Percentiles rank a stretch among this genome's conserved stretches.
These are phyloP conservation scores for Cyprinella venusta DNA, from an alignment of 2,797 vertebrate genomes.

Conservation along the genomic window DNA sequence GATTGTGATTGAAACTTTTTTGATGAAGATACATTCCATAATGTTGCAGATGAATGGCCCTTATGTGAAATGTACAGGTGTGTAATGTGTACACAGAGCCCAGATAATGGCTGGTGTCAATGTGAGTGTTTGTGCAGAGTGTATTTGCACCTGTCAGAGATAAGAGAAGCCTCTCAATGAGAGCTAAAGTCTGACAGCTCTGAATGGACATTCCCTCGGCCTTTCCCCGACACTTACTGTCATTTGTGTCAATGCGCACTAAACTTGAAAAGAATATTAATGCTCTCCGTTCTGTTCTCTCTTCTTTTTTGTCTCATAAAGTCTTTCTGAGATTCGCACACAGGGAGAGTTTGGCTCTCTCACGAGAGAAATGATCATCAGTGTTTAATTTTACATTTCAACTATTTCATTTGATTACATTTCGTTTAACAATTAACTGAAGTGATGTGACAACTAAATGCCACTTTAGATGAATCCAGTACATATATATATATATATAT, in stretches of 20 bases:
- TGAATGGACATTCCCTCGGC: slow-evolving; percentile 7
- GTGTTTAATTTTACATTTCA: not conserved
- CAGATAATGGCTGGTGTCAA: slow-evolving; percentile 35
- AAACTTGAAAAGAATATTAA: slow-evolving; percentile 13
- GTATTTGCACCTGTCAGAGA: slow-evolving; percentile 45
- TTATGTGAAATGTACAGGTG: slow-evolving; percentile 10
- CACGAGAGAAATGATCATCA: not conserved
- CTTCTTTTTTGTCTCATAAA: not conserved
- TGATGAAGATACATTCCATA: slow-evolving; percentile 1
- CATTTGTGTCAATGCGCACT: slow-evolving; percentile 3
- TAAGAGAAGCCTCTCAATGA: slow-evolving; percentile 14
- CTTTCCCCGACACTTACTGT: slow-evolving; percentile 9
- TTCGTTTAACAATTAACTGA: not conserved
- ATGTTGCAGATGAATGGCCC: slow-evolving; percentile 14
- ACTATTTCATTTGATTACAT: not conserved
- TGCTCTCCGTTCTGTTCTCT: not conserved
- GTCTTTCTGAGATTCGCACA: not conserved
- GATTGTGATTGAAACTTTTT: not conserved
- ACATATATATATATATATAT: too few relatives aligned
- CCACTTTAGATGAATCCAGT: not conserved
- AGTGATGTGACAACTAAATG: not conserved
- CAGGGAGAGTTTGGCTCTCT: not conserved
- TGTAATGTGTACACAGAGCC: slow-evolving; percentile 29
- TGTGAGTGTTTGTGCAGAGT: slow-evolving; percentile 15
- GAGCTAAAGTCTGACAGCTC: slow-evolving; percentile 12